Base-by-base conservation (phyloP, 2,888 invertebrate genomes). In the Caenorhabditis sulstoni region DNA sequence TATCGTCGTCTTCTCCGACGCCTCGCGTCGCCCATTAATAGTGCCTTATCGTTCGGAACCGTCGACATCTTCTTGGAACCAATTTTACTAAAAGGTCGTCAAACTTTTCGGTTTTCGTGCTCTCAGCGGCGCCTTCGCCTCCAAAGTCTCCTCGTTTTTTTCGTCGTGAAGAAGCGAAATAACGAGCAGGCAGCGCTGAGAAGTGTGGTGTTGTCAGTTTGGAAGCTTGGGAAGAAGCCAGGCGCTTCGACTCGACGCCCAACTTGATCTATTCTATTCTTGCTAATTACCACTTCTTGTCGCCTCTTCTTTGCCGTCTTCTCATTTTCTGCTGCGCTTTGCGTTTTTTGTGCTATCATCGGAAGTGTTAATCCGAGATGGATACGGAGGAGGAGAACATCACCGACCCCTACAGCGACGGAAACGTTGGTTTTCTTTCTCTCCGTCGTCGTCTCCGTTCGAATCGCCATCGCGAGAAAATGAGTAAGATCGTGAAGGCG, bases 61-160 rank as follows among this genome's bases (percentile, higher is more conserved):
- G 49, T 64, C 50, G 29, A 39, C 37, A 59, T 39, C 50, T 73
- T 73, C 64, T 64, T 64, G 73, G 62, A 73, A 64, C 73, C 64
- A 73, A 73, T 73, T 73, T 73, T 64, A 44, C 73, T 73, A 73
- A 73, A 73, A 73, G 73, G 73, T 73, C 64, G 64, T 73, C 73
- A 73, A 73, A 58, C 50, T 64, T 57, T 49, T 49, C 45, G 18
- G 50, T 64, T 57, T 49, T 49, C 45, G 18, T 35, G 29, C 20
- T 49, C 57, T 39, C 39, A 47, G 37, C 45, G 47, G 45, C n/a
- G 8, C 14, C 67, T 18, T 47, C 61, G 45, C 39, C 44, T 47
- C 41, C 57, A n/a, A 45, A 67, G 45, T 16, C 11, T 62, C 57
- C 47, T 57, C 57, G 57, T 73, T 73, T 73, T 71, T 73, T 74